Evolutionary conservation across 2,113 vertebrate species (phyloP).

Genomic region (Megaceryle torquata): DNA sequence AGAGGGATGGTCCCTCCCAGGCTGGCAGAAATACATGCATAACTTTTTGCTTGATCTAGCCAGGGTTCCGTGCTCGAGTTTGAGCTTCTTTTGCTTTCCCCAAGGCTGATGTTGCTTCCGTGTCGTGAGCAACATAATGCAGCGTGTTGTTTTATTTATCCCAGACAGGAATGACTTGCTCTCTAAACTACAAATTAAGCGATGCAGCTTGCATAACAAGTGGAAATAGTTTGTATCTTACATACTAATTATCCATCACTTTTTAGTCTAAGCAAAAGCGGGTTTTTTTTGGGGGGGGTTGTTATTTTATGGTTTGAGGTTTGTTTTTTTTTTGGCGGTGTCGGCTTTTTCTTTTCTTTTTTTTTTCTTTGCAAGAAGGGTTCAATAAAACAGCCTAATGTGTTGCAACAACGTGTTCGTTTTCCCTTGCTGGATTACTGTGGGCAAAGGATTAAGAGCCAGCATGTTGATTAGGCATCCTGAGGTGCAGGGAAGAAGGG

Average conservation of each 20-base stretch:
- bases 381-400: neutral
- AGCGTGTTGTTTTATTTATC: constrained; percentile 68
- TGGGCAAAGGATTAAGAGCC: neutral
- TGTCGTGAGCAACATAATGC: constrained; percentile 24
- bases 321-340: neutral
- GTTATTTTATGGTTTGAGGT: neutral
- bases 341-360: neutral
- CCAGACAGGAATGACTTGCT: constrained; percentile 50
- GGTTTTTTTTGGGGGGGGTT: too few relatives aligned
- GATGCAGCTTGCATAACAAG: constrained; percentile 66
- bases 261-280: neutral
- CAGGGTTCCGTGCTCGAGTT: neutral
- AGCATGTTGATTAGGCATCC: neutral
- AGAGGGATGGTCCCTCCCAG: neutral
- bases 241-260: constrained; percentile 49
- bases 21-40: neutral
- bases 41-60: constrained; percentile 46
- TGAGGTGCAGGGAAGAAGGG: neutral
- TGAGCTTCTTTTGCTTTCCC: neutral
- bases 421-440: neutral
- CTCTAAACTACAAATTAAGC: constrained; percentile 56
- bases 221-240: constrained; percentile 39
- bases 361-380: neutral
- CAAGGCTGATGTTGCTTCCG: neutral
- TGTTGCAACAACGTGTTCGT: neutral